Percentiles rank a stretch among this genome's conserved stretches.
These are phyloP conservation scores for Tenthredo distinguenda DNA, from an alignment of 2,888 invertebrate species.

Conservation along the genomic window DNA sequence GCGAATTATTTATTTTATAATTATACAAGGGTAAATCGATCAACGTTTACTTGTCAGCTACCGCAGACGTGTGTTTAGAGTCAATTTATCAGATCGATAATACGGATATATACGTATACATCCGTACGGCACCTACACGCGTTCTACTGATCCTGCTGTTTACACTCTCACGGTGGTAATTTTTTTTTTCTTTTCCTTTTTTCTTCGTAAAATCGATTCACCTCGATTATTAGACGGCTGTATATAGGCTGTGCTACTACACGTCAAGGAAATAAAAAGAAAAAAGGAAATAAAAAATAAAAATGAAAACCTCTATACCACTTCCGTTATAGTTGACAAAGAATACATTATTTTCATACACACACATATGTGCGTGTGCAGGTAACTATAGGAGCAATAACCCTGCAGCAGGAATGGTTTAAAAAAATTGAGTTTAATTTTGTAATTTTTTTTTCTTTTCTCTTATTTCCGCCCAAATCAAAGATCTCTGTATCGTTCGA, in stretches of 20 bases:
- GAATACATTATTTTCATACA: neutral
- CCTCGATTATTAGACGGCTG: neutral
- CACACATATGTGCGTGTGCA: no score
- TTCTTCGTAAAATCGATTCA: neutral
- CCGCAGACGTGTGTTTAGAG: neutral
- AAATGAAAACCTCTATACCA: neutral
- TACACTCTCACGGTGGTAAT: constrained; percentile 6
- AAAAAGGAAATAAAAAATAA: no score
- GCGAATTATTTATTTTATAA: neutral
- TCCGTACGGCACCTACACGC: neutral
- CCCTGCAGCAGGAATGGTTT: neutral
- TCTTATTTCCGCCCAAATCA: neutral
- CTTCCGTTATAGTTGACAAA: neutral
- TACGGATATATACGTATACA: neutral
- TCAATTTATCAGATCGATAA: neutral
- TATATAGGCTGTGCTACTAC: neutral
- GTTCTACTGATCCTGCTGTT: neutral
- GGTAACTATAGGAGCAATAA: neutral
- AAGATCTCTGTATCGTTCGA: neutral
- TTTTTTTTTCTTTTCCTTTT: neutral
- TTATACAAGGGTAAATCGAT: neutral
- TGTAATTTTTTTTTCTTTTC: neutral
- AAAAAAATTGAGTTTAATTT: neutral
- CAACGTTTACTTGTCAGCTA: neutral
- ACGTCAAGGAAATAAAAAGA: neutral